Base-by-base conservation (phyloP, 64 coral and sea anemone genomes). In the Stichodactyla helianthus region DNA sequence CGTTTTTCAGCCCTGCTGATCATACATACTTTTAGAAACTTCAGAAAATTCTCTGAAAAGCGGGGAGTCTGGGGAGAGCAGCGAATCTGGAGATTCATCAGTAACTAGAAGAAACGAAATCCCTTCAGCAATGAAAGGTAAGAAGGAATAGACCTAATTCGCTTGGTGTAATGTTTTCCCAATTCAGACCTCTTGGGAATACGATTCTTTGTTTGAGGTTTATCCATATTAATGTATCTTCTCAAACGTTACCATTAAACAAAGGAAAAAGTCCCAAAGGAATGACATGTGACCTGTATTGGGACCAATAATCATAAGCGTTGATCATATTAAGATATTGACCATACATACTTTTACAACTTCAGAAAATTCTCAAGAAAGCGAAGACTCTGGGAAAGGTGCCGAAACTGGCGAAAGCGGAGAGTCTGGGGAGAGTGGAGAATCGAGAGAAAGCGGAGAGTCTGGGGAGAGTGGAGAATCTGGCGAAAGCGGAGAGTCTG, bases 31-130 rank as follows among this genome's bases (percentile, higher is more conserved):
- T 26, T 22, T 26, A 8, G 0, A 11, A 77, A 18, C 35, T 1
- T 77, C 35, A 64, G 61, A 64, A 64, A 16, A 64, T 15, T 53
- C 77, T 14, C 77, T 5, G 7, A 22, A 82, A 22, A 88, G 88
- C 17, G 78, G 55, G 0, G 60, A 87, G 5, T 93, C 92, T 62
- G 85, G 80, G 5, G 86, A 86, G 13, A 63, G 58, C 27, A 86
- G 59, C 19, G 79, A 94, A 10, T 90, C 88, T 55, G 88, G 88
- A 0, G 92, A 93, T 2, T 64, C 44, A 15, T 86, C 58, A 16
- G 91, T 85, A 6, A 88, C 91, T 56, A 82, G 86, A 4, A 82
- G 86, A 6, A 85, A 52, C 0, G 93, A 94, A 4, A 90, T 79
- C 22, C 55, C 67, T 0, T 8, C 50, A 31, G 44, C 35, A 13